Evolutionary conservation across 1,140 invertebrate genomes (phyloP), one percentile per base, ranked within the genome.

Genomic region (Dendrolimus kikuchii): DNA sequence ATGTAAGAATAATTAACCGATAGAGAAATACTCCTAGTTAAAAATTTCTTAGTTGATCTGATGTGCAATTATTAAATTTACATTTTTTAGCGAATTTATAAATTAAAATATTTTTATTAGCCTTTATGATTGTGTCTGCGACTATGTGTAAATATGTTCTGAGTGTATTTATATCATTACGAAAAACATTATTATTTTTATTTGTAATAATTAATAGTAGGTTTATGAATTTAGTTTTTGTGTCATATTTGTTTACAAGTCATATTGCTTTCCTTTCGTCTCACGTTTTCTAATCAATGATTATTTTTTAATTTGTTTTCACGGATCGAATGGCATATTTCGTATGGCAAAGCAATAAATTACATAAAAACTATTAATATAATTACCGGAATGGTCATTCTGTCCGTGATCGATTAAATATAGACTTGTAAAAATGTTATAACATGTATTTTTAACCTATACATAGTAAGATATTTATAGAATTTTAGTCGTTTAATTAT

Each of bases 401-500:
- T 72, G 68, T 82, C 60, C 59, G 7, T 38, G 50, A 61, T 59
- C 64, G 64, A 62, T 53, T 62, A 62, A 62, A 62, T 52, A 86
- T 84, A 86, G 83, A 83, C 81, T 81, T 84, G 83, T 86, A 84
- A 85, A 84, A 85, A 86, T 86, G 83, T 84, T 86, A 86, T 75
- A 74, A 86, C 80, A 71, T 84, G 83, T 86, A 86, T 86, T 86
- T 86, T 86, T 86, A 86, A 86, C 77, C 77, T 86, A 85, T 85
- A 83, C 71, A 86, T 86, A 84, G 77, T 86, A 86, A 86, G 83
- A 86, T 86, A 86, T 86, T 86, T 86, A 86, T 86, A 85, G 80
- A 81, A 81, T 76, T 86, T 84, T 81, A 83, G 83, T 86, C 83
- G 83, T 86, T 86, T 86, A 86, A 81, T 83, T 86, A 86, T 86